Percentiles rank a stretch among this genome's conserved stretches.
These are phyloP conservation scores for Bradypus variegatus DNA, from an alignment of 2,797 vertebrate genomes.

Conservation along the genomic window DNA sequence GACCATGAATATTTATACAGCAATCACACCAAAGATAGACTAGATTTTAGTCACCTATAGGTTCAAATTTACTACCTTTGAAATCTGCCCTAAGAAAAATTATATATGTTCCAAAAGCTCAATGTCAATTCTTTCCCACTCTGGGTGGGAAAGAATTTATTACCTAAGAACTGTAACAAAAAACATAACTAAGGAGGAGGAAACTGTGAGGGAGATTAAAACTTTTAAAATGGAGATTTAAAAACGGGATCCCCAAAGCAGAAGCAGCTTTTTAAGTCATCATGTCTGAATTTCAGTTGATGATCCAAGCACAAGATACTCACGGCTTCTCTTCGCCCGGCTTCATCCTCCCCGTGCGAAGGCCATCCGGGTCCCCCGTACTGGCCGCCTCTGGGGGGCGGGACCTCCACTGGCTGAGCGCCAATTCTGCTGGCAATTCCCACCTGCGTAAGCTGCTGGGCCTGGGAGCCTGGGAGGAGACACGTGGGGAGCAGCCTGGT, in stretches of 20 bases:
- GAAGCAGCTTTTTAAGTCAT: not conserved
- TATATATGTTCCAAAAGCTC: not conserved
- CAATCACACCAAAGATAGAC: not conserved
- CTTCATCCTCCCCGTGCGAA: conserved; percentile 84
- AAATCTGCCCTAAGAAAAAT: not conserved
- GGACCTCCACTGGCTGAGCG: conserved; percentile 82
- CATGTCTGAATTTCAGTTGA: not conserved
- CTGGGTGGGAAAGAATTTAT: not conserved
- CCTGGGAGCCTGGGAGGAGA: conserved; percentile 86
- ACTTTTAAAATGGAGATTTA: not conserved
- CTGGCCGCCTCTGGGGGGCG: conserved; percentile 83
- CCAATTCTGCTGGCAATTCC: conserved; percentile 91
- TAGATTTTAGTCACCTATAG: not conserved
- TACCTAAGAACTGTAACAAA: not conserved
- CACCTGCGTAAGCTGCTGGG: conserved; percentile 96
- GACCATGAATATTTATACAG: not conserved
- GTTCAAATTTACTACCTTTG: not conserved
- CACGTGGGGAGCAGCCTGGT: not conserved
- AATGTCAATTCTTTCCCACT: not conserved
- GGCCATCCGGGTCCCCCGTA: conserved; percentile 86
- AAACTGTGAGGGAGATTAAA: conserved; percentile 27
- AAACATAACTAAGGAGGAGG: conserved; percentile 21
- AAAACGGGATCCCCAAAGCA: not conserved
- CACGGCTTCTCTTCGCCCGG: conserved; percentile 86
- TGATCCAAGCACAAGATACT: conserved; percentile 74